Base-by-base conservation (phyloP, 1,140 invertebrate species). In the Uloborus diversus region DNA sequence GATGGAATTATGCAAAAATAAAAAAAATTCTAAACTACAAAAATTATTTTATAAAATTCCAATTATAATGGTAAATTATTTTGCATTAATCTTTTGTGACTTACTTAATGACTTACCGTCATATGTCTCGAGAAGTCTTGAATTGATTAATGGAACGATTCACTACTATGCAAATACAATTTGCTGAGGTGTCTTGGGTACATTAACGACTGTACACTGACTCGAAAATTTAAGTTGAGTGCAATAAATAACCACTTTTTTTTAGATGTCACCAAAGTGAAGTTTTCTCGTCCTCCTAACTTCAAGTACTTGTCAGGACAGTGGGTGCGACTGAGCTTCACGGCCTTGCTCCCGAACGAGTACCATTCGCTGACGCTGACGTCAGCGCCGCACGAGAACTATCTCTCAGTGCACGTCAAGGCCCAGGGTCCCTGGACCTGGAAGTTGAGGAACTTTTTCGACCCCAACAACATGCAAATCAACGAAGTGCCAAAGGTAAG, bases 381-480 rank as follows among this genome's bases (percentile, higher is more conserved):
- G 0, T 99, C 97, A 14, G 96, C 97, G 1, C 98, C 98, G 0
- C 97, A 99, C 84, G 96, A 99, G 86, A 97, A 99, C 86, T 97
- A 94, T 84, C 88, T 99, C 0, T 97, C 96, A 1, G 95, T 98
- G 83, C 97, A 99, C 86, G 98, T 99, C 81, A 98, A 99, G 87
- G 96, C 96, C 0, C 95, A 98, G 85, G 98, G 98, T 0, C 98
- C 97, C 0, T 99, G 97, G 97, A 99, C 98, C 0, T 99, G 96
- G 96, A 99, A 99, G 84, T 86, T 99, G 1, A 90, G 97, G 37
- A 97, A 98, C 86, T 96, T 96, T 84, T 98, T 99, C 85, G 96
- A 98, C 88, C 95, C 96, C 2, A 97, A 97, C 85, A 97, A 93
- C 83, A 94, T 61, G 28, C 57, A 33, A 17, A 27, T 23, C 0